A percentile compares a stretch with the other conserved stretches of the same genome.
These are phyloP conservation scores for Eupeodes latifasciatus DNA, from an alignment of 2,888 invertebrate genomes.

Conservation along the genomic window DNA sequence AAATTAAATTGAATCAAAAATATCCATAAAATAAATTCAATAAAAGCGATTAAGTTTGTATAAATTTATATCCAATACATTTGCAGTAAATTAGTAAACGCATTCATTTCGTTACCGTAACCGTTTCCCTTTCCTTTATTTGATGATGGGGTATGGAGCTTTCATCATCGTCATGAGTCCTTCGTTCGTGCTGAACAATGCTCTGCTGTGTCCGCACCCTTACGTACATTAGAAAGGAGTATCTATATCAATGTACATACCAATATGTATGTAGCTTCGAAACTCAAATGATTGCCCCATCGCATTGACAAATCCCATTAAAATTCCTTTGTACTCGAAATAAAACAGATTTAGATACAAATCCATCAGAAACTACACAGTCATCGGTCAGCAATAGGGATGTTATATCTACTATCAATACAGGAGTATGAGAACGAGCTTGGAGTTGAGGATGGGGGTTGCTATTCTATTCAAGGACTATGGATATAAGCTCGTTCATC, in stretches of 20 bases:
- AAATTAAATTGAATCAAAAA: conserved; percentile 30
- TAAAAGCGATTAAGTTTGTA: conserved; percentile 48
- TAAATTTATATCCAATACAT: conserved; percentile 38
- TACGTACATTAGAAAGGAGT: not conserved
- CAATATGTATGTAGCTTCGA: not conserved
- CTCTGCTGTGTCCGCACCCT: conserved; percentile 10
- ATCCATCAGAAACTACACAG: conserved; percentile 68
- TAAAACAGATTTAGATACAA: conserved; percentile 76
- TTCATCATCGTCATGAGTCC: not conserved
- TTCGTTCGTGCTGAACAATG: conserved; percentile 1
- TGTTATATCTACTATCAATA: not conserved
- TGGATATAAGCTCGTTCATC: conserved; percentile 54
- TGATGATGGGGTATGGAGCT: not conserved
- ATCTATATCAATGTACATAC: not conserved
- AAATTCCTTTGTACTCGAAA: conserved; percentile 73
- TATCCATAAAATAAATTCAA: conserved; percentile 26
- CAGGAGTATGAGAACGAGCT: not conserved
- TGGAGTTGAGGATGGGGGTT: too few relatives aligned
- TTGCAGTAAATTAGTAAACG: conserved; percentile 65
- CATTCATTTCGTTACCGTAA: conserved; percentile 30
- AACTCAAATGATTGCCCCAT: conserved; percentile 58
- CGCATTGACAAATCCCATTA: conserved; percentile 74
- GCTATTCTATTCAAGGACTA: conserved; percentile 9
- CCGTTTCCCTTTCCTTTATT: conserved; percentile 28
- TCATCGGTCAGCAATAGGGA: conserved; percentile 61